These are phyloP conservation scores for Meandrina meandrites DNA, from an alignment of 92 coral and sea anemone species.

Conservation along the genomic window DNA sequence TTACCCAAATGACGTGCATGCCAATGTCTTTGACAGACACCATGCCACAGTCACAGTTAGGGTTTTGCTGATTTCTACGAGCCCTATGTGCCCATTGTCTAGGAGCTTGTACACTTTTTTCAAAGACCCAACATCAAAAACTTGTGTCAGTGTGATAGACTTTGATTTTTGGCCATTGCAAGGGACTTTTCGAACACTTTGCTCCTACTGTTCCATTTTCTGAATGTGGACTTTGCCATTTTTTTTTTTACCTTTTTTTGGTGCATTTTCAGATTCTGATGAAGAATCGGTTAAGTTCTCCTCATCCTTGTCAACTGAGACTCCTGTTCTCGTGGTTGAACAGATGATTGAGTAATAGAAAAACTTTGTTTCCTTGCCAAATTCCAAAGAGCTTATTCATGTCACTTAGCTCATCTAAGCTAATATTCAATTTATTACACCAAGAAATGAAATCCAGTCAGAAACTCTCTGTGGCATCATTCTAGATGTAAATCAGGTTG, in stretches of 20 bases:
- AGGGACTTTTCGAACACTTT: conserved; percentile 40
- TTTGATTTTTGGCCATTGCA: conserved; percentile 52
- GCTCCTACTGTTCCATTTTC: conserved; percentile 37
- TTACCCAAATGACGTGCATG: conserved; percentile 66
- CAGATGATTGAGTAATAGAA: too few relatives aligned
- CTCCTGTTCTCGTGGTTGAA: too few relatives aligned
- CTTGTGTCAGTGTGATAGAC: conserved; percentile 42
- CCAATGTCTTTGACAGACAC: conserved; percentile 56
- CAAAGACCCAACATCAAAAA: conserved; percentile 59
- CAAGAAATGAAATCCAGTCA: too few relatives aligned
- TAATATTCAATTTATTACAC: too few relatives aligned
- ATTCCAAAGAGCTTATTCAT: too few relatives aligned
- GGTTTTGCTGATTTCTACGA: conserved; percentile 67
- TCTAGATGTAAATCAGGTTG: conserved; percentile 60
- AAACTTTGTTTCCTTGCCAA: too few relatives aligned
- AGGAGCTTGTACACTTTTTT: conserved; percentile 63
- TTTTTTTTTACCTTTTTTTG: too few relatives aligned
- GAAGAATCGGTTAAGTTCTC: too few relatives aligned
- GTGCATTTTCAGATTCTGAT: too few relatives aligned
- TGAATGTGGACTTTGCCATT: conserved; percentile 18
- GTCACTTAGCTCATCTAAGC: too few relatives aligned
- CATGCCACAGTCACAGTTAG: conserved; percentile 59
- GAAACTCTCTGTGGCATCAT: too few relatives aligned
- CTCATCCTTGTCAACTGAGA: too few relatives aligned
- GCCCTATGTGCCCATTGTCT: conserved; percentile 51